Percentiles rank a stretch among this genome's conserved stretches.
phyloP scores from a whole-genome alignment of 1,140 invertebrate species.

The Aphelenchoides fujianensis region DNA sequence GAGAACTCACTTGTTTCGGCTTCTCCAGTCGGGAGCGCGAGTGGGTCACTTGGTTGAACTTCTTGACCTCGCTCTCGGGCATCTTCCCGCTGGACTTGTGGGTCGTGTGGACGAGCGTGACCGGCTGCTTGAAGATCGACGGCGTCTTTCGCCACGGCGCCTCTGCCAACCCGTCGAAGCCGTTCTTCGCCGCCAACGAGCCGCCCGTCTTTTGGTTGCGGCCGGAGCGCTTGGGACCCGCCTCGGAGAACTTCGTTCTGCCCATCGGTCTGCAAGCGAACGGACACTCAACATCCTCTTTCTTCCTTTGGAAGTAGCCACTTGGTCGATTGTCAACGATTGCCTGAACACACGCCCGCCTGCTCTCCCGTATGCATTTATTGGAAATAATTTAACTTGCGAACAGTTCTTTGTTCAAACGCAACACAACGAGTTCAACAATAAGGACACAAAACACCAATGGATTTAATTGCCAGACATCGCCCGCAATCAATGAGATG shows the following conservation, averaged over 20 bases:
- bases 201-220: slow-evolving; percentile 22
- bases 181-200: slow-evolving; percentile 33
- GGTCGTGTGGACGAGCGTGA: slow-evolving; percentile 83
- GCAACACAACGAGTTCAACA: slow-evolving; percentile 3
- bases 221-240: slow-evolving; percentile 30
- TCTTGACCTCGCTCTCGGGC: slow-evolving; percentile 71
- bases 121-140: slow-evolving; percentile 96
- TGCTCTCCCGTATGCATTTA: background rate
- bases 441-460: background rate
- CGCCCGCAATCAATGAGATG: slow-evolving; percentile 4
- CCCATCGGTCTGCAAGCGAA: too few relatives aligned
- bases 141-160: slow-evolving; percentile 94
- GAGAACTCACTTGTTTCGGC: slow-evolving; percentile 70
- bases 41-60: slow-evolving; percentile 66
- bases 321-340: too few relatives aligned
- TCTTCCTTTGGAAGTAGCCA: too few relatives aligned
- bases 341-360: background rate
- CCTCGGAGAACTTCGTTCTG: slow-evolving; percentile 48
- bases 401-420: background rate
- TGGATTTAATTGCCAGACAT: slow-evolving; percentile 3
- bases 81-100: slow-evolving; percentile 66
- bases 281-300: too few relatives aligned
- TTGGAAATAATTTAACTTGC: background rate
- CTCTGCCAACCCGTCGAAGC: slow-evolving; percentile 67
- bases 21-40: slow-evolving; percentile 74